Evolutionary conservation across 2,888 invertebrate genomes (phyloP), one percentile per base, ranked within the genome.

Genomic region (Chloroclystis v-ata): DNA sequence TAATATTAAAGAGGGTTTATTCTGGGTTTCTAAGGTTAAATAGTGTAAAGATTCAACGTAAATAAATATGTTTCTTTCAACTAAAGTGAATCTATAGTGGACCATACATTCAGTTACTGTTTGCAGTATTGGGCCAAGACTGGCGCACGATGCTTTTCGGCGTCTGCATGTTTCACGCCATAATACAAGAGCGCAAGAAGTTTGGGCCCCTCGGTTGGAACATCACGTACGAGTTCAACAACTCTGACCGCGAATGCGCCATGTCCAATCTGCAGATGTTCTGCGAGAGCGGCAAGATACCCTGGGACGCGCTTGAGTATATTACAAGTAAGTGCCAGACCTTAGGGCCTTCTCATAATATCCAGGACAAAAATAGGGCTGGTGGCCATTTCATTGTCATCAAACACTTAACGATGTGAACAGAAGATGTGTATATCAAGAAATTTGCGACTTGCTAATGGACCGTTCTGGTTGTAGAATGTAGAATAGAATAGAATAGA

Each of bases 141-240:
- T 95, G 94, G 94, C 90, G 92, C 4, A 89, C 91, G 2, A 92
- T 95, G 89, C 77, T 95, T 4, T 94, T 95, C 65, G 95, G 95
- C 0, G 76, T 95, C 32, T 96, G 97, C 71, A 95, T 97, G 90
- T 98, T 98, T 75, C 97, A 98, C 78, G 97, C 95, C 0, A 91
- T 97, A 16, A 92, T 97, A n/a, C 94, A 97, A 73, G 97, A 97
- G 72, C 89, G 98, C 32, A 93, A 95, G 59, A 97, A 97, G 72
- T 97, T 97, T 73, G 97, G 97, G 0, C 94, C 97, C 0, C 75
- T 91, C 1, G 97, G 97, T 0, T 97, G 97, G 97, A 97, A 97
- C 75, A 97, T 97, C 50, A 90, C 93, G 0, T 98, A 98, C 67
- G 97, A 97, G 69, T 98, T 97, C 74, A 97, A 94, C 72, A 96